Evolutionary conservation across 2,113 vertebrate genomes (phyloP).

Genomic region (Scophthalmus maximus): DNA sequence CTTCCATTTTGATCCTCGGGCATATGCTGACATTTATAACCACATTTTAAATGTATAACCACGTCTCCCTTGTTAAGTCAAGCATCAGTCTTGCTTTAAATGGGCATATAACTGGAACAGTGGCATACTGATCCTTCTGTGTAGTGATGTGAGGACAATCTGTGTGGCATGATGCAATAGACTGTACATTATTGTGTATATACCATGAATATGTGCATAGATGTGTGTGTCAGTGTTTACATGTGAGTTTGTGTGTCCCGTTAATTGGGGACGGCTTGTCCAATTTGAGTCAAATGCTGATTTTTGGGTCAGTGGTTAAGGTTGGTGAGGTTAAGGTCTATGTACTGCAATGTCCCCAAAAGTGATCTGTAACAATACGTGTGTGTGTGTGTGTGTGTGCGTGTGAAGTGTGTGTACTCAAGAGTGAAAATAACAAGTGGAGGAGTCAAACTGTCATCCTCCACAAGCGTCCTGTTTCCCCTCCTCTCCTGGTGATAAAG

Average conservation of each 20-base stretch:
- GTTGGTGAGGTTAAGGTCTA: neutral
- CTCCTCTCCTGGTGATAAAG: slow-evolving; percentile 64
- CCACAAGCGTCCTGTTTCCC: slow-evolving; percentile 37
- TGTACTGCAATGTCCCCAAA: neutral
- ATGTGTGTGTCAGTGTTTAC: neutral
- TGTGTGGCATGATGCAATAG: slow-evolving; percentile 3
- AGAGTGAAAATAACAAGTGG: slow-evolving; percentile 77
- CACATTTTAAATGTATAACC: slow-evolving; percentile 58
- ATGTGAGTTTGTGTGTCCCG: neutral
- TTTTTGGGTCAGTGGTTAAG: neutral
- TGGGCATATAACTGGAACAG: slow-evolving; percentile 34
- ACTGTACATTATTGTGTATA: neutral
- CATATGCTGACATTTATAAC: slow-evolving; percentile 62
- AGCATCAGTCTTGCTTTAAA: slow-evolving; percentile 51
- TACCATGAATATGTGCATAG: neutral
- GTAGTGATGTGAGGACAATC: slow-evolving; percentile 9
- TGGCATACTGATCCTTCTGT: slow-evolving; percentile 4
- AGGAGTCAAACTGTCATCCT: slow-evolving; percentile 66
- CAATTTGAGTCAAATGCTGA: neutral
- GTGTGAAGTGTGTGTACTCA: slow-evolving; percentile 52
- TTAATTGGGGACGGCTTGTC: neutral
- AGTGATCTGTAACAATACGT: neutral
- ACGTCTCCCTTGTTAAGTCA: slow-evolving; percentile 45
- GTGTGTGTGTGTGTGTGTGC: slow-evolving; percentile 12
- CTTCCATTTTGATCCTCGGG: slow-evolving; percentile 52